Evolutionary conservation across 2,888 invertebrate genomes (phyloP), one percentile per base, ranked within the genome.

Genomic region (Doris montereyensis): DNA sequence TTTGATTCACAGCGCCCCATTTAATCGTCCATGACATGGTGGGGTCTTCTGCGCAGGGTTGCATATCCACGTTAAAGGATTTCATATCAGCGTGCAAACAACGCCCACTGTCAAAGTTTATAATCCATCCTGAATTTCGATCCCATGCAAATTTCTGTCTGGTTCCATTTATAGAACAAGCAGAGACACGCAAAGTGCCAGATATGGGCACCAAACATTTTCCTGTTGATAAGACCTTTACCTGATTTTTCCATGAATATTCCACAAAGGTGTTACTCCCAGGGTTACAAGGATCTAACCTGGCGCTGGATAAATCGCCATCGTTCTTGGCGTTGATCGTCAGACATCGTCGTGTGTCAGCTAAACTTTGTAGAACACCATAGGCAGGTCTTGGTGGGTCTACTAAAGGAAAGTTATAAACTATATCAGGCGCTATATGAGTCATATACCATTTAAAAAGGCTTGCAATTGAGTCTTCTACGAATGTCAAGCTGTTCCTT

Each of bases 101-200:
- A n/a, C 17, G 26, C 10, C n/a, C 26, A n/a, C 67, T 67, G 17
- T 67, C 1, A 2, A 76, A 5, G 41, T 67, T 67, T 0, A 68
- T 32, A 30, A 76, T 41, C 1, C 17, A 30, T 2, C 76, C 67
- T 21, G 13, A 34, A 0, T 76, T 2, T 17, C 0, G 68, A 17
- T 76, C 58, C 76, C 76, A 76, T 3, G 60, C 67, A 67, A 76
- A 76, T 0, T 5, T 1, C n/a, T 76, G 76, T 1, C 30, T 52
- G 1, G 28, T 1, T 10, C 24, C 57, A 1, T 17, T 1, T 17
- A 57, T n/a, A n/a, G n/a, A n/a, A n/a, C n/a, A n/a, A n/a, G n/a
- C n/a, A n/a, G n/a, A n/a, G n/a, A n/a, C n/a, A n/a, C n/a, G n/a
- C n/a, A n/a, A n/a, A n/a, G n/a, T n/a, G n/a, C n/a, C n/a, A n/a